Percentiles rank a stretch among this genome's conserved stretches.
These are phyloP conservation scores for Cerceris ruficornis DNA, from an alignment of 2,888 invertebrate genomes.

Conservation along the genomic window DNA sequence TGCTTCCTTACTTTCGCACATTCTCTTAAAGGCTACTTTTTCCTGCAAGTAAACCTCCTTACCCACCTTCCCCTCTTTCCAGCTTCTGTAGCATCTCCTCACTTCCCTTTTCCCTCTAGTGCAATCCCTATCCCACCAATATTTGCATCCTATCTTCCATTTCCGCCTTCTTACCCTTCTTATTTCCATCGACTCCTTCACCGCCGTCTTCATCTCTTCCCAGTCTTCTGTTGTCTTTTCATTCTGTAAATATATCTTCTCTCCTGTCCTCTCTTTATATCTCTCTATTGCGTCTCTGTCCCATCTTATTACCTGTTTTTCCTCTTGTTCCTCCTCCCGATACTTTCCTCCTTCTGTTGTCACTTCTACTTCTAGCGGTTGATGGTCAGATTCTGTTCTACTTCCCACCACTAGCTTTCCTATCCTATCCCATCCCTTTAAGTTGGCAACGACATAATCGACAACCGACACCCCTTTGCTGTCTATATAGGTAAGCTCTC, in stretches of 20 bases:
- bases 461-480: slow-evolving; percentile 1
- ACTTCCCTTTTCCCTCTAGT: slow-evolving; percentile 2
- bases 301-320: neutral
- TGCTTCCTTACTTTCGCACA: neutral
- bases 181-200: neutral
- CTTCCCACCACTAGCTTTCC: neutral
- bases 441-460: neutral
- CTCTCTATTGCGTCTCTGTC: neutral
- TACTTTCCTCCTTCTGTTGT: neutral
- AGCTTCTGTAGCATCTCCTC: neutral
- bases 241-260: neutral
- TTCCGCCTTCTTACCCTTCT: neutral
- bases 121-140: slow-evolving; percentile 5
- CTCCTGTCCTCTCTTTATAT: neutral
- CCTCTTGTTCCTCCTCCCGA: neutral
- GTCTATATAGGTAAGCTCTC: slow-evolving; percentile 4
- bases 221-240: neutral
- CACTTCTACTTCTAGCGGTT: neutral
- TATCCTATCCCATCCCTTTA: neutral
- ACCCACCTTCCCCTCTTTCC: neutral
- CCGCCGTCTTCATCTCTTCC: neutral
- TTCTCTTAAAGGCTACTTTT: neutral
- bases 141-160: slow-evolving; percentile 3
- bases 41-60: neutral
- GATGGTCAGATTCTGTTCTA: slow-evolving; percentile 5